phyloP scores from a whole-genome alignment of 2,113 vertebrate species.

The Myiozetetes cayanensis region DNA sequence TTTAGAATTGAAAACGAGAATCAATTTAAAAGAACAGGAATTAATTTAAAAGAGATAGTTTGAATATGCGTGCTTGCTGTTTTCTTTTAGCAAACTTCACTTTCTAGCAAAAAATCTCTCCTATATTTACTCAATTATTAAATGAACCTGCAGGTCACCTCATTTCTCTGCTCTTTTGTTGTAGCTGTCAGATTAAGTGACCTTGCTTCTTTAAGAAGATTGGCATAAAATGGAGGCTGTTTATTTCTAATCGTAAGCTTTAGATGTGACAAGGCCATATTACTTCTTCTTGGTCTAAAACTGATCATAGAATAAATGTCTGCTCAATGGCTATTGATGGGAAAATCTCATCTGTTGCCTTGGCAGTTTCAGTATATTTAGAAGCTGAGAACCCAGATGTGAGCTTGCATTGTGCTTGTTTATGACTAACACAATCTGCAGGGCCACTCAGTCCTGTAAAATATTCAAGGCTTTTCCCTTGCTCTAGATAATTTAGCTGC shows the following conservation, averaged over 20 bases:
- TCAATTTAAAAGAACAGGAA: background rate
- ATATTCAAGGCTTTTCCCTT: background rate
- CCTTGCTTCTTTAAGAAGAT: slow-evolving; percentile 1
- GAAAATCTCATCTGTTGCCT: slow-evolving; percentile 50
- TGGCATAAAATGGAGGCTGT: background rate
- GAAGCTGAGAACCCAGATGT: slow-evolving; percentile 36
- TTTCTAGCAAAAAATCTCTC: background rate
- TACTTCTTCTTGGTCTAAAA: slow-evolving; percentile 16
- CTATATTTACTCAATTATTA: background rate
- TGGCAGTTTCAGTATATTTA: slow-evolving; percentile 45
- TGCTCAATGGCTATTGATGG: slow-evolving; percentile 19
- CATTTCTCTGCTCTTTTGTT: background rate
- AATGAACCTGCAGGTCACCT: background rate
- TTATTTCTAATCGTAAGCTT: background rate
- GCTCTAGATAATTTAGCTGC: background rate
- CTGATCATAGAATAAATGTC: slow-evolving; percentile 24
- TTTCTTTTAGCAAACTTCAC: background rate
- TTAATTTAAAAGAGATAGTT: background rate
- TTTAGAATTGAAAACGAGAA: background rate
- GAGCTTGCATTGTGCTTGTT: background rate
- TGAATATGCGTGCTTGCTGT: background rate
- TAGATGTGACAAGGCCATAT: slow-evolving; percentile 1
- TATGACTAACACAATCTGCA: background rate
- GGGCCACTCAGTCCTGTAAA: background rate
- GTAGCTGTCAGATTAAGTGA: background rate